phyloP scores from a whole-genome alignment of 2,113 vertebrate species.

The Connochaetes taurinus region DNA sequence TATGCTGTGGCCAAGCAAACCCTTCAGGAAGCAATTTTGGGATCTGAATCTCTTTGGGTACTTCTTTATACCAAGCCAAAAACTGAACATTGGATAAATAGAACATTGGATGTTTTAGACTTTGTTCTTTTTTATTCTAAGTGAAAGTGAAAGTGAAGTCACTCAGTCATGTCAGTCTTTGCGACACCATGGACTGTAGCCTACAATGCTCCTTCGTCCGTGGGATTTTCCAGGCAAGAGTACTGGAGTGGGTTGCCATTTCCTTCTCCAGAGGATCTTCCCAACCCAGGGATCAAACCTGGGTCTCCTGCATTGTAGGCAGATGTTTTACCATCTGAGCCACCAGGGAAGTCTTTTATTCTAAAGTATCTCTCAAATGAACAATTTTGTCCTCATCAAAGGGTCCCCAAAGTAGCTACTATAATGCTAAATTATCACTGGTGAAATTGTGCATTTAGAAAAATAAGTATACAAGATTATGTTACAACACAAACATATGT shows the following conservation, averaged over 20 bases:
- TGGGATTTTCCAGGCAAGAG: no score
- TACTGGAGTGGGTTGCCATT: no score
- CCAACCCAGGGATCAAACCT: no score
- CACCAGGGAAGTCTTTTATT: not conserved
- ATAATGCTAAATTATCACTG: not conserved
- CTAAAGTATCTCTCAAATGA: not conserved
- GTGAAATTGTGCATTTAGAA: not conserved
- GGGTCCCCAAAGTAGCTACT: not conserved
- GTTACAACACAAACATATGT: not conserved
- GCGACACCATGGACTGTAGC: no score
- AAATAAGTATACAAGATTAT: not conserved
- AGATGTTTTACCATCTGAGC: no score
- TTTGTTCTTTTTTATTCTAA: not conserved
- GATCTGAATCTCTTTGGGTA: not conserved
- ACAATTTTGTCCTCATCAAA: not conserved
- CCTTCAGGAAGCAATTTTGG: not conserved
- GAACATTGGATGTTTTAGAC: not conserved
- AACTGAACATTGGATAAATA: not conserved
- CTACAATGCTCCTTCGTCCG: no score
- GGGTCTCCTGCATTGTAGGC: no score
- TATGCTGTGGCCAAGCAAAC: not conserved
- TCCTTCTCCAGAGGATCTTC: no score
- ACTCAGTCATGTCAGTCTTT: no score
- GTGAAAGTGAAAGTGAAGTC: no score
- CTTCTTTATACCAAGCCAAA: not conserved